These are phyloP conservation scores for Halcyon smyrnensis DNA, from an alignment of 2,797 vertebrate genomes.

Conservation along the genomic window DNA sequence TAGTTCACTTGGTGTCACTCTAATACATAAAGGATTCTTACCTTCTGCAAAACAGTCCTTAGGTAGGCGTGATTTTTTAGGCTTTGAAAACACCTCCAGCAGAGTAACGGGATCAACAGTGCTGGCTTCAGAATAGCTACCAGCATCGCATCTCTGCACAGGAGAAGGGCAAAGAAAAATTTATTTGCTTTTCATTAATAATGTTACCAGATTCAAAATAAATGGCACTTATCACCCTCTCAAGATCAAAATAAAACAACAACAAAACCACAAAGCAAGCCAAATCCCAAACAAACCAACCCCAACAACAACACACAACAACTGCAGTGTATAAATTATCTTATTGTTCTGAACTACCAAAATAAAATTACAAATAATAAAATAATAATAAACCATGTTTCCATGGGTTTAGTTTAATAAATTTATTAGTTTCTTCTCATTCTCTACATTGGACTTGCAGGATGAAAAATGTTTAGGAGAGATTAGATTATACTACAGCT, in stretches of 20 bases:
- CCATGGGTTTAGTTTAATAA: not conserved
- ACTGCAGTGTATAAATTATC: not conserved
- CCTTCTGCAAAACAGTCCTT: conserved; percentile 73
- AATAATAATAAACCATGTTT: not conserved
- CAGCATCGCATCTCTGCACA: conserved; percentile 46
- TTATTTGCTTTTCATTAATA: not conserved
- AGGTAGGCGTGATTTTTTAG: conserved; percentile 40
- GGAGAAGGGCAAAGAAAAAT: not conserved
- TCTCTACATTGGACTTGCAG: not conserved
- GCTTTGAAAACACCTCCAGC: not conserved
- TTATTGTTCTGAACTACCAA: not conserved
- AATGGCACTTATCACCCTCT: not conserved
- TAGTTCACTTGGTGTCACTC: not conserved
- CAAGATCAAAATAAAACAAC: too few relatives aligned
- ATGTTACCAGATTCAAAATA: not conserved
- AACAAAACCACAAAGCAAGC: too few relatives aligned
- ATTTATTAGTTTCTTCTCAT: not conserved
- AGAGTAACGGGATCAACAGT: conserved; percentile 63
- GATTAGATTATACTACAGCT: not conserved
- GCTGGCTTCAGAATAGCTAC: conserved; percentile 73
- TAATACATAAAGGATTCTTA: conserved; percentile 10
- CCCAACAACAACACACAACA: too few relatives aligned
- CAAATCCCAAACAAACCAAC: not conserved
- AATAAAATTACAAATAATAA: not conserved
- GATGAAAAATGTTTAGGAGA: not conserved